Conservation (phyloP, 2,797 vertebrate species). For the Pygocentrus nattereri region DNA sequence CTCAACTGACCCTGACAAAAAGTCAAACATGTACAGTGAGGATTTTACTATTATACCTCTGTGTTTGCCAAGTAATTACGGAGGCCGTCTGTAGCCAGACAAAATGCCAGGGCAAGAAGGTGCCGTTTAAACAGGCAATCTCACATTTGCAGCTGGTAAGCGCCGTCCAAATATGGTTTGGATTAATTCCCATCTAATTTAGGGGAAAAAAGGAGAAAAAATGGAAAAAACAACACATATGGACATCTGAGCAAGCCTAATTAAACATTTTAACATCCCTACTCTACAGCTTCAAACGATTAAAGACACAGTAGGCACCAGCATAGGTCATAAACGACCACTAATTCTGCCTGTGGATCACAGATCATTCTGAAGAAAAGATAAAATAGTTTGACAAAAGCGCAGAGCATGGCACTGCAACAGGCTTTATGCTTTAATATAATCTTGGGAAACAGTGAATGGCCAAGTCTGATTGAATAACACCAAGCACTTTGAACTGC, state of each 20-base stretch:
- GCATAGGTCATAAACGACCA: not conserved
- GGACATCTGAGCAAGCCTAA: conserved; percentile 27
- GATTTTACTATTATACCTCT: conserved; percentile 29
- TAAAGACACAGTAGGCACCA: not conserved
- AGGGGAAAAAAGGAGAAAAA: not conserved
- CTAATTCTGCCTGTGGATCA: conserved; percentile 1
- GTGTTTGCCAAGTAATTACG: conserved; percentile 43
- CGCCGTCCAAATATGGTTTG: conserved; percentile 31
- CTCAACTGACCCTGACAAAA: conserved; percentile 32
- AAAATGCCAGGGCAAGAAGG: conserved; percentile 29
- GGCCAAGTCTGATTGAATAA: conserved; percentile 78
- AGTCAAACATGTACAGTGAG: conserved; percentile 42
- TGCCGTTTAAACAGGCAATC: conserved; percentile 32
- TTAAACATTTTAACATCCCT: conserved; percentile 12
- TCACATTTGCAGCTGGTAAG: conserved; percentile 28
- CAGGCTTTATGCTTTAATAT: conserved; percentile 77
- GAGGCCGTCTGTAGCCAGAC: conserved; percentile 3
- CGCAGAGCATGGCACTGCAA: conserved; percentile 66
- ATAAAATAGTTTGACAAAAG: not conserved
- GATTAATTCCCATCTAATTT: conserved; percentile 37
- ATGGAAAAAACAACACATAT: not conserved
- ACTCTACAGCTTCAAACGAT: not conserved
- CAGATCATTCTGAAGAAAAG: conserved; percentile 31
- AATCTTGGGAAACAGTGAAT: conserved; percentile 72
- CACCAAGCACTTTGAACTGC: conserved; percentile 70